Percentiles rank a stretch among this genome's conserved stretches.
Evolutionary conservation across 2,113 vertebrate genomes (phyloP).

Genomic region (Nesogale talazaci): DNA sequence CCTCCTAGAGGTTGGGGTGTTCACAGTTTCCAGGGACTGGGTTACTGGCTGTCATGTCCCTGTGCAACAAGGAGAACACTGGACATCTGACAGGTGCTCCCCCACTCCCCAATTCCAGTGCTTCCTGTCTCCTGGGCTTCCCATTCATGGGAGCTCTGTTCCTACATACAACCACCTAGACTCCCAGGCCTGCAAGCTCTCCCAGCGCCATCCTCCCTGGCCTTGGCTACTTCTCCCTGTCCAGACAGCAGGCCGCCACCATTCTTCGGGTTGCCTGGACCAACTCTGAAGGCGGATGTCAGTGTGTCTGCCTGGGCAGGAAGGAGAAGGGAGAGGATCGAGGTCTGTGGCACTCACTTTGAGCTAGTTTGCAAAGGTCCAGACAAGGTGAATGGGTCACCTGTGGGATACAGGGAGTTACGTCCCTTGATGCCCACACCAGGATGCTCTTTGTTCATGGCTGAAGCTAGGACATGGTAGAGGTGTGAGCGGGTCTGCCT

Average conservation of each 20-base stretch:
- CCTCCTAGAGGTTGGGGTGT: not conserved
- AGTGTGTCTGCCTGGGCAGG: no score
- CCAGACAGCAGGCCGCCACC: not conserved
- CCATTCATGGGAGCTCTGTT: not conserved
- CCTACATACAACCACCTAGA: not conserved
- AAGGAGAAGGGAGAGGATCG: not conserved
- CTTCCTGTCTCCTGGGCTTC: not conserved
- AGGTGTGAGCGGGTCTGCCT: not conserved
- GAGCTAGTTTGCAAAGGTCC: not conserved
- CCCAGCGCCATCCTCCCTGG: no score
- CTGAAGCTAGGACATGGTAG: not conserved
- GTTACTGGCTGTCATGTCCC: no score
- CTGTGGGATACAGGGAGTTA: not conserved
- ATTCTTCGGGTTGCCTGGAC: not conserved
- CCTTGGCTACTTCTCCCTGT: not conserved
- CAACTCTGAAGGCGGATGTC: not conserved
- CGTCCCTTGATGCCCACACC: not conserved
- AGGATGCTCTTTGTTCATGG: not conserved
- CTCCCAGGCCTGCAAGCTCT: not conserved
- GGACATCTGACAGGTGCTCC: not conserved
- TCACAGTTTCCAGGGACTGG: not conserved
- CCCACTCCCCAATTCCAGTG: not conserved
- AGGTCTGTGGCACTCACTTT: accelerated
- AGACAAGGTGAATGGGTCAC: not conserved
- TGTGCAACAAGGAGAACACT: not conserved